These are phyloP conservation scores for Myrmecophaga tridactyla DNA, from an alignment of 2,113 vertebrate genomes.

Conservation along the genomic window DNA sequence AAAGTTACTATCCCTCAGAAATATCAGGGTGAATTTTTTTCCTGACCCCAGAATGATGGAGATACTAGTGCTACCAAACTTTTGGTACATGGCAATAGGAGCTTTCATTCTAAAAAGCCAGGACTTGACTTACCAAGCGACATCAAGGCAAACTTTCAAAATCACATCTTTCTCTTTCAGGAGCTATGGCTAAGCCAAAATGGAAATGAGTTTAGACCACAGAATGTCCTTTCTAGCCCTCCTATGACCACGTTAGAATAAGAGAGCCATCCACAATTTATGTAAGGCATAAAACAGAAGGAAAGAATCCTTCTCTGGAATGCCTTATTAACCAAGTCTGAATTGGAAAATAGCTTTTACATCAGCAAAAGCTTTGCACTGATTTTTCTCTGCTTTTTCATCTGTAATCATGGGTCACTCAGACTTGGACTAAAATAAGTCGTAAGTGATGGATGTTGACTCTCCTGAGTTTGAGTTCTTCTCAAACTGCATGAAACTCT, in stretches of 20 bases:
- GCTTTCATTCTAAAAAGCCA: slow-evolving; percentile 51
- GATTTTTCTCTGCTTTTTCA: background rate
- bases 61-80: background rate
- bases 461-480: background rate
- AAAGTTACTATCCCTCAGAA: slow-evolving; percentile 20
- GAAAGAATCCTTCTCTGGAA: background rate
- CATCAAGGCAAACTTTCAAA: slow-evolving; percentile 30
- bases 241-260: background rate
- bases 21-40: slow-evolving; percentile 42
- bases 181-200: background rate
- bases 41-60: slow-evolving; percentile 18
- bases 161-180: background rate
- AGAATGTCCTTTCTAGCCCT: background rate
- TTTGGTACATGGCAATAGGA: background rate
- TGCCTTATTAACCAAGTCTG: background rate
- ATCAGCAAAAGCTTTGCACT: background rate
- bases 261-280: background rate
- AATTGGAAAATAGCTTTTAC: background rate
- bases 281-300: background rate
- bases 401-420: background rate
- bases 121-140: slow-evolving; percentile 45
- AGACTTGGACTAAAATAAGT: background rate
- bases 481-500: background rate
- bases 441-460: background rate
- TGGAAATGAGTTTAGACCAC: background rate